Percentiles rank a stretch among this genome's conserved stretches.
These are phyloP conservation scores for Pelodiscus sinensis DNA, from an alignment of 2,113 vertebrate species.

Conservation along the genomic window DNA sequence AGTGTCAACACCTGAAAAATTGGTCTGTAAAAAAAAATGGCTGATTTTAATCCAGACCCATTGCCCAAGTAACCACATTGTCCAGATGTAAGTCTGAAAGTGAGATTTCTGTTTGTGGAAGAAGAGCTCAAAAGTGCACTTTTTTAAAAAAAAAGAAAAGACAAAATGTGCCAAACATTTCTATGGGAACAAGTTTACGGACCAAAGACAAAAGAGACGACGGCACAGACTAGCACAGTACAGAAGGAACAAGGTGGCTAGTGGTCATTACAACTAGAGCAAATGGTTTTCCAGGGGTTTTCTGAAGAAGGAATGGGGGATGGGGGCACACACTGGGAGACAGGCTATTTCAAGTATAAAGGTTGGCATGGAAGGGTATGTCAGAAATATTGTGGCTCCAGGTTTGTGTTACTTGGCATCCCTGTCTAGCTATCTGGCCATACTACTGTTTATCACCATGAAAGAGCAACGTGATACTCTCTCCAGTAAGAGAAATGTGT, in stretches of 20 bases:
- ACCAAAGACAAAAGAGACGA: neutral
- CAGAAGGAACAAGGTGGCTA: neutral
- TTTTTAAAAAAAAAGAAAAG: neutral
- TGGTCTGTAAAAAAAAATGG: neutral
- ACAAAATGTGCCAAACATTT: neutral
- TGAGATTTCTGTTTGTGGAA: neutral
- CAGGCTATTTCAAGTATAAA: slow-evolving; percentile 41
- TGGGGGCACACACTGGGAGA: slow-evolving; percentile 26
- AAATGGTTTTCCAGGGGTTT: slow-evolving; percentile 41
- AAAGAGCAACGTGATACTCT: slow-evolving; percentile 50
- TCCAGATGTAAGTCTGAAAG: neutral
- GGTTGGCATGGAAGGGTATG: neutral
- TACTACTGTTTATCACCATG: neutral
- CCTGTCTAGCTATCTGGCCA: slow-evolving; percentile 31
- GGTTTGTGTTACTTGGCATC: slow-evolving; percentile 54
- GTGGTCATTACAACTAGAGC: neutral
- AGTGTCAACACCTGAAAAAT: neutral
- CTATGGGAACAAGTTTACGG: neutral
- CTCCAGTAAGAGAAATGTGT: neutral
- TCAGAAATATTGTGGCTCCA: slow-evolving; percentile 17
- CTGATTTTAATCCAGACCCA: neutral
- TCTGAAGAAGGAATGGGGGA: neutral
- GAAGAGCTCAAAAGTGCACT: neutral
- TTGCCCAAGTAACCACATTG: neutral
- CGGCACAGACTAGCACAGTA: neutral